Percentiles rank a stretch among this genome's conserved stretches.
phyloP scores from a whole-genome alignment of 2,113 vertebrate species.

The Salminus brasiliensis region DNA sequence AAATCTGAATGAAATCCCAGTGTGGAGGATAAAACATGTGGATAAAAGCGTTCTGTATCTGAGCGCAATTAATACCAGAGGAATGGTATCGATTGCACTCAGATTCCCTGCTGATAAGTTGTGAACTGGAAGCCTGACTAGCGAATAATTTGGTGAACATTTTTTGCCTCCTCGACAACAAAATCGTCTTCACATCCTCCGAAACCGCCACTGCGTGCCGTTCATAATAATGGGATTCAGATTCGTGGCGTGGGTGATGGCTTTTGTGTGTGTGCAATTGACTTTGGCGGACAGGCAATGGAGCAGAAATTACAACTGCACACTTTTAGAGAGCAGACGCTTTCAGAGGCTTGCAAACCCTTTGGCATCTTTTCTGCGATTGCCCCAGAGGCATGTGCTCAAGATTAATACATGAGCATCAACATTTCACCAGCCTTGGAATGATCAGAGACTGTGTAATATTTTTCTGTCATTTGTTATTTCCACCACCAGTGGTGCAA shows the following conservation, averaged over 20 bases:
- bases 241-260: background rate
- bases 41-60: background rate
- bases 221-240: conserved; percentile 1
- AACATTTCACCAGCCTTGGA: too few species aligned
- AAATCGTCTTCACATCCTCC: background rate
- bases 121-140: background rate
- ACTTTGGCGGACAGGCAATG: background rate
- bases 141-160: background rate
- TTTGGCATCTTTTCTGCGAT: background rate
- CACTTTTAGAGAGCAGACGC: background rate
- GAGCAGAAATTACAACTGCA: background rate
- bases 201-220: background rate
- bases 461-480: too few species aligned
- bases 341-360: background rate
- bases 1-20: background rate
- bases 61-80: background rate
- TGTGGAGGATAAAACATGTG: background rate
- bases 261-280: conserved; percentile 1
- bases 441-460: too few species aligned
- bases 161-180: background rate
- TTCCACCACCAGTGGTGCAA: too few species aligned
- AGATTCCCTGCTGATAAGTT: background rate
- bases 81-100: too few species aligned
- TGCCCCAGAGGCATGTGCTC: too few species aligned
- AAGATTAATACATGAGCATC: too few species aligned